Percentiles rank a stretch among this genome's conserved stretches.
Evolutionary conservation across 2,113 vertebrate species (phyloP).

Genomic region (Steatornis caripensis): DNA sequence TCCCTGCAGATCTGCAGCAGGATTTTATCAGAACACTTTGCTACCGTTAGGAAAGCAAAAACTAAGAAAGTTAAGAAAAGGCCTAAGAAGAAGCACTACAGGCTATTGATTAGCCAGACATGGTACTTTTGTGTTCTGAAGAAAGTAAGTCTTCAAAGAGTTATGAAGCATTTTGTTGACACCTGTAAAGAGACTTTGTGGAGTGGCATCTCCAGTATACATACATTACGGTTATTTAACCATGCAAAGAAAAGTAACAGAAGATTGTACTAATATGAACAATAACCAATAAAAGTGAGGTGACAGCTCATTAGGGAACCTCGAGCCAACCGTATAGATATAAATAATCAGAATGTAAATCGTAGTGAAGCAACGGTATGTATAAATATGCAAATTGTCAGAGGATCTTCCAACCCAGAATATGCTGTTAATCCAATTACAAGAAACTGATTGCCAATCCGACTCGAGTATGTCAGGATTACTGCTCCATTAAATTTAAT

Average conservation of each 20-base stretch:
- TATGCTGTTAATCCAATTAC: constrained; percentile 52
- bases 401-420: constrained; percentile 12
- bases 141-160: background rate
- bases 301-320: background rate
- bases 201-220: background rate
- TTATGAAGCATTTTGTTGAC: background rate
- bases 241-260: background rate
- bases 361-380: background rate
- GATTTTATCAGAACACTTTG: background rate
- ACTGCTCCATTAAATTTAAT: constrained; percentile 64
- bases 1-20: background rate
- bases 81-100: background rate
- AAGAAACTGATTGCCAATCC: constrained; percentile 33
- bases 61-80: background rate
- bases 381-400: constrained; percentile 47
- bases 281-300: background rate
- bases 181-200: background rate
- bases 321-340: constrained; percentile 5
- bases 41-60: background rate
- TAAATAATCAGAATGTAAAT: constrained; percentile 4
- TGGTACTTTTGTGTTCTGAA: background rate
- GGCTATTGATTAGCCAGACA: background rate
- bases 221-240: background rate
- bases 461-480: constrained; percentile 20
- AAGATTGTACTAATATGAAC: background rate